A percentile compares a stretch with the other conserved stretches of the same genome.
Evolutionary conservation across 1,140 invertebrate species (phyloP).

Genomic region (Chelonus insularis): DNA sequence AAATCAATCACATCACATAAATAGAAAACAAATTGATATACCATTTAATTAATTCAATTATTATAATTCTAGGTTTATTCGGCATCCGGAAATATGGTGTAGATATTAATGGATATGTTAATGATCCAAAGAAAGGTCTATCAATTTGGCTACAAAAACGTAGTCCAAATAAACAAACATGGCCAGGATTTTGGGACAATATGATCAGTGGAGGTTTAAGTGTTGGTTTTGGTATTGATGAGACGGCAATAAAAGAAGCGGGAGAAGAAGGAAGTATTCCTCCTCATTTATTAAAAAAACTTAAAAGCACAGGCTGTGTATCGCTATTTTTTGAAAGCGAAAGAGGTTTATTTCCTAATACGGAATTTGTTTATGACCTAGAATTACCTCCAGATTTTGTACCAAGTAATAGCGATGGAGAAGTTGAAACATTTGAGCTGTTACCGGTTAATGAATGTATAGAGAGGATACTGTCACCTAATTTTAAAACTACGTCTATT

Average conservation of each 20-base stretch:
- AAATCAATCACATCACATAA: not conserved
- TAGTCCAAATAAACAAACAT: conserved; percentile 89
- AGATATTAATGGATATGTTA: conserved; percentile 91
- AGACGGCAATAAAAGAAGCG: conserved; percentile 91
- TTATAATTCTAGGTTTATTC: conserved; percentile 69
- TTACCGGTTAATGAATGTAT: conserved; percentile 79
- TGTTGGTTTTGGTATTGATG: conserved; percentile 81
- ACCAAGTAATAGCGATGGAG: conserved; percentile 88
- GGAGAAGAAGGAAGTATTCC: conserved; percentile 91
- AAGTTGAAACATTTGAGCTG: conserved; percentile 88
- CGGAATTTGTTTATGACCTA: conserved; percentile 93
- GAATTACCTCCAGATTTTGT: conserved; percentile 87
- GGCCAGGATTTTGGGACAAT: conserved; percentile 93
- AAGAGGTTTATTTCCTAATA: conserved; percentile 89
- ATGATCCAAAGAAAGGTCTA: conserved; percentile 78
- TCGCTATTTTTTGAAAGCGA: conserved; percentile 92
- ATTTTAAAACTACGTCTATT: conserved; percentile 92
- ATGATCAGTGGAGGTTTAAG: conserved; percentile 92
- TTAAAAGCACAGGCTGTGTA: conserved; percentile 80
- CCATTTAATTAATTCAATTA: conserved; percentile 7
- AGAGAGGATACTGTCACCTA: conserved; percentile 75
- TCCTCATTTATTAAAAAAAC: conserved; percentile 70
- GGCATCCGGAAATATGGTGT: conserved; percentile 92
- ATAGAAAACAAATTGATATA: not conserved
- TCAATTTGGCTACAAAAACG: conserved; percentile 93